Percentiles rank a stretch among this genome's conserved stretches.
Conservation (phyloP, 2,888 invertebrate species). For the Ophonus ardosiacus region DNA sequence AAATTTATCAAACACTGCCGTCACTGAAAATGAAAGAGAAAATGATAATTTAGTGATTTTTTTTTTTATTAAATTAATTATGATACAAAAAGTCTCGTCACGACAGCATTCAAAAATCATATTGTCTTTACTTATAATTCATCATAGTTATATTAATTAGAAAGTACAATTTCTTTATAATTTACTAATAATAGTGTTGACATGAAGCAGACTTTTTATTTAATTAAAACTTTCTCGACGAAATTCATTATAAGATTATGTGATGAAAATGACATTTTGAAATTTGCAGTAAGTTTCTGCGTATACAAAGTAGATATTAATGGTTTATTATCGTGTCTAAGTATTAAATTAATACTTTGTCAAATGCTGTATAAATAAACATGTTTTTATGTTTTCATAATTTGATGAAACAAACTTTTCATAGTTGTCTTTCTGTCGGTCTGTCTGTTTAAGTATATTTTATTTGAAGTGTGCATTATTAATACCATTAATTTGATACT, state of each 20-base stretch:
- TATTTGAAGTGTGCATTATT: too few species aligned
- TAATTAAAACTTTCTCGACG: slow-evolving; percentile 52
- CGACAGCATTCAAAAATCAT: slow-evolving; percentile 13
- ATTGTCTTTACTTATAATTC: neutral
- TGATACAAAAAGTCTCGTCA: neutral
- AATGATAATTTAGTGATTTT: neutral
- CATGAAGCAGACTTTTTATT: slow-evolving; percentile 27
- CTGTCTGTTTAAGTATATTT: too few species aligned
- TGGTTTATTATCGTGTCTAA: too few species aligned
- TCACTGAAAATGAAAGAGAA: slow-evolving; percentile 20
- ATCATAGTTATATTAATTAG: slow-evolving; percentile 47
- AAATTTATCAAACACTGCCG: neutral
- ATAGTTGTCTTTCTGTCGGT: too few species aligned
- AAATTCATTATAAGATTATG: neutral
- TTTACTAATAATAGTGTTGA: slow-evolving; percentile 25
- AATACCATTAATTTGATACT: too few species aligned
- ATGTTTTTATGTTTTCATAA: too few species aligned
- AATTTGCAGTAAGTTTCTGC: slow-evolving; percentile 1
- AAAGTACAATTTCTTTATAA: slow-evolving; percentile 43
- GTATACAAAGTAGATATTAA: too few species aligned
- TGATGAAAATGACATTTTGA: slow-evolving; percentile 21
- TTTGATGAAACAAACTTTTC: too few species aligned
- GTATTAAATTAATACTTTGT: too few species aligned
- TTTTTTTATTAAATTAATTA: slow-evolving; percentile 8
- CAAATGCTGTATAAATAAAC: too few species aligned